Conservation (phyloP, 2,113 vertebrate species). For the Oreotragus oreotragus region DNA sequence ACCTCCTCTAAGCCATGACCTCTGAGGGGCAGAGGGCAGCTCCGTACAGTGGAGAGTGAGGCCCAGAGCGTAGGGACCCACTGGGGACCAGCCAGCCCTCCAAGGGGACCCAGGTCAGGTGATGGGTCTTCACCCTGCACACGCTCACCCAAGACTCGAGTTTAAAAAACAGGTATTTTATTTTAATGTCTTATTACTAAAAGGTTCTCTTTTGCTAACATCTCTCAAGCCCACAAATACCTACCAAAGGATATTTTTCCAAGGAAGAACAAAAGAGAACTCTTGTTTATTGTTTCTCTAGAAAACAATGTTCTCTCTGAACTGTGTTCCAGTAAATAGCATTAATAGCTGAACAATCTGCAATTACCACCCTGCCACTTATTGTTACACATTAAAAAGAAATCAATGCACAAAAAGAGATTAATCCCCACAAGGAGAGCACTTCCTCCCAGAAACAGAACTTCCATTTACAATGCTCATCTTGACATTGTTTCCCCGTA, state of each 20-base stretch:
- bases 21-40: not conserved
- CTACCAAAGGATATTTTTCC: constrained; percentile 47
- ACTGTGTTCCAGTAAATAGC: constrained; percentile 18
- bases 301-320: constrained; percentile 28
- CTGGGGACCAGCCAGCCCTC: not conserved
- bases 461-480: constrained; percentile 37
- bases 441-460: constrained; percentile 35
- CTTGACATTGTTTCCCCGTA: not conserved
- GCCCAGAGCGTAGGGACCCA: not conserved
- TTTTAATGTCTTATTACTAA: not conserved
- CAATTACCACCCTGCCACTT: not conserved
- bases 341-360: constrained; percentile 44
- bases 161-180: not conserved
- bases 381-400: constrained; percentile 13
- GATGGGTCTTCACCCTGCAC: not conserved
- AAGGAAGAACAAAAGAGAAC: constrained; percentile 26
- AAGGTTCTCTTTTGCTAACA: not conserved
- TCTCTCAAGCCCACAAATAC: constrained; percentile 29
- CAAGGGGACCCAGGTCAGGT: not conserved
- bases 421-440: not conserved
- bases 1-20: not conserved
- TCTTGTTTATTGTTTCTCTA: constrained; percentile 29
- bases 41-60: not conserved
- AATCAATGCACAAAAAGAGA: constrained; percentile 16
- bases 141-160: not conserved